phyloP scores from a whole-genome alignment of 2,113 vertebrate genomes.

The Prionailurus bengalensis region DNA sequence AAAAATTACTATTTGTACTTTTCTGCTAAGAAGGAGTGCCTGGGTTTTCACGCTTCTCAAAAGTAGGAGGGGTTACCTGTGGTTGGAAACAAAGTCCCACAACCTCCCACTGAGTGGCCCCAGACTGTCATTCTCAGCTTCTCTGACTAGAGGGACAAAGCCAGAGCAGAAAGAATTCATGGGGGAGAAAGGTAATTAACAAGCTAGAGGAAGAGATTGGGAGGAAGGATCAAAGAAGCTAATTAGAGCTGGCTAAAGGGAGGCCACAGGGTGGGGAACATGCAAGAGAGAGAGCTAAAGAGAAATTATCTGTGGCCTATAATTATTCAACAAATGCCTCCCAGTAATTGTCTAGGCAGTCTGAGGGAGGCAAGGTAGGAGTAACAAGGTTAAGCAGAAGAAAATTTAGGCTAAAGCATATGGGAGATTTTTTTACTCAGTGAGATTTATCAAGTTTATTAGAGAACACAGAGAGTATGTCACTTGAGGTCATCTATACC shows the following conservation, averaged over 20 bases:
- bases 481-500: neutral
- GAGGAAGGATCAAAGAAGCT: constrained; percentile 73
- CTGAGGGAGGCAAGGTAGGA: constrained; percentile 43
- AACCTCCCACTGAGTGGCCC: neutral
- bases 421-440: constrained; percentile 42
- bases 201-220: constrained; percentile 39
- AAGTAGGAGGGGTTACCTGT: neutral
- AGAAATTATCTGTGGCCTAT: constrained; percentile 62
- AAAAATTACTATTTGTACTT: constrained; percentile 46
- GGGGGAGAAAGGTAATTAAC: constrained; percentile 73
- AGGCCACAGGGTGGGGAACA: constrained; percentile 47
- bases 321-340: constrained; percentile 69
- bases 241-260: constrained; percentile 70
- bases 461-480: neutral
- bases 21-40: constrained; percentile 29
- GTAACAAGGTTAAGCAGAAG: constrained; percentile 71
- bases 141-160: constrained; percentile 52
- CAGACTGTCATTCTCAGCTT: constrained; percentile 14
- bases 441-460: constrained; percentile 23
- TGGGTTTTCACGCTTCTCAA: constrained; percentile 16
- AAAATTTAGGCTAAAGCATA: constrained; percentile 64
- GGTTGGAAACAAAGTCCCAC: neutral
- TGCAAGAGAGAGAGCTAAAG: constrained; percentile 55
- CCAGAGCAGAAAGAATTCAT: neutral
- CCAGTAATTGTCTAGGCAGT: constrained; percentile 58